Evolutionary conservation across 2,888 invertebrate genomes (phyloP), one percentile per base, ranked within the genome.

Genomic region (Myathropa florea): DNA sequence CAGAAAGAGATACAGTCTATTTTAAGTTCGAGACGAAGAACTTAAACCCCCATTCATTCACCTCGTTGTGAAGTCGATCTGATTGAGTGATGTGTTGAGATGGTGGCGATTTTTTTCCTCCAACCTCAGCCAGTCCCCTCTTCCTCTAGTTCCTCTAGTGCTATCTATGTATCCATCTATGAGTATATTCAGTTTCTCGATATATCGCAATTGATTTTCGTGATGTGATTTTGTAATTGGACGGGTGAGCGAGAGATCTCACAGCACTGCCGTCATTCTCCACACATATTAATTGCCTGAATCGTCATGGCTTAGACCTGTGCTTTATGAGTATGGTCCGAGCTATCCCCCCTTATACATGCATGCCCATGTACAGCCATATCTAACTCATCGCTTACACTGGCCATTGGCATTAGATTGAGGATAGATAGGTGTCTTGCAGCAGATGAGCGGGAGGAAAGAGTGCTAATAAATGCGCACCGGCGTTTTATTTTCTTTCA

Each of bases 201-300:
- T 26, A 39, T 78, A 86, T 83, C 77, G 85, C 86, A 86, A 86
- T 86, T 75, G 83, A 83, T 86, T 86, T 86, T 83, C 86, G 86
- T 86, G 86, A 86, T 82, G 77, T 86, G 86, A 82, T 86, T 86
- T 86, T 86, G 78, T 82, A 86, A 86, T 86, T 78, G 82, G 39
- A 70, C 39, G 70, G 78, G 73, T 18, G 46, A 46, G 46, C 46
- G 46, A 46, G 46, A 46, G 46, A 46, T 46, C 81, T 85, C 73
- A 73, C 65, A 63, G 68, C 75, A 61, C 80, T 21, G 39, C 59
- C 77, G 63, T 24, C 67, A 71, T 53, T 78, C 72, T 46, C 14
- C 39, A 75, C 70, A 75, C 78, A 79, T 79, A 83, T 79, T 83
- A 79, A 86, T 79, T 75, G 83, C 70, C 65, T 65, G 78, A 78